Conservation (phyloP, 2,797 vertebrate genomes). For the Acipenser transmontanus region DNA sequence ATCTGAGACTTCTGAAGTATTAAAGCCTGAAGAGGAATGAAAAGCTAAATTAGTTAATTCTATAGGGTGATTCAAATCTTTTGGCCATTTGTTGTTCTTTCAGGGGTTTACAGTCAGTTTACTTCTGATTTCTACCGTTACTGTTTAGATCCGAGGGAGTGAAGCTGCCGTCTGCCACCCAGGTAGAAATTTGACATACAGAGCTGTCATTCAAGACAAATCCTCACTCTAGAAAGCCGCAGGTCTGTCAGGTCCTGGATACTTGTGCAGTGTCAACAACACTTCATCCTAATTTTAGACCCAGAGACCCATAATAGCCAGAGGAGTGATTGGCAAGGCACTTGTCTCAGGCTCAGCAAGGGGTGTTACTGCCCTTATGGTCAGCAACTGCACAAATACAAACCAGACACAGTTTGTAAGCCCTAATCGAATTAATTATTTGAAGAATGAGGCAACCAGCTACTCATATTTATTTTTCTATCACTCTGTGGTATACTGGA, state of each 20-base stretch:
- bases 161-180: constrained; percentile 37
- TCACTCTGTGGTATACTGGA: constrained; percentile 32
- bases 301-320: constrained; percentile 29
- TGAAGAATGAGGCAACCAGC: constrained; percentile 51
- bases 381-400: constrained; percentile 68
- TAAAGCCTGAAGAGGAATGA: too few species aligned
- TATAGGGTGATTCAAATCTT: too few species aligned
- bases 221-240: constrained; percentile 33
- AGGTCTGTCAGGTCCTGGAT: constrained; percentile 34
- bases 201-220: constrained; percentile 38
- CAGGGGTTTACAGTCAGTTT: constrained; percentile 10
- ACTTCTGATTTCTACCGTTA: constrained; percentile 2
- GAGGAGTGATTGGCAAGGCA: constrained; percentile 48
- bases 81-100: too few species aligned
- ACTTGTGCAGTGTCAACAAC: constrained; percentile 38
- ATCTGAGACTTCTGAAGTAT: too few species aligned
- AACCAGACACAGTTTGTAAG: constrained; percentile 46
- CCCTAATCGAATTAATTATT: constrained; percentile 51
- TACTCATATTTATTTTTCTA: constrained; percentile 70
- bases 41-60: too few species aligned
- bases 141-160: constrained; percentile 25
- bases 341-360: constrained; percentile 51
- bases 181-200: constrained; percentile 33
- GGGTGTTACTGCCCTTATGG: constrained; percentile 48
- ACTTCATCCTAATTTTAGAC: constrained; percentile 40